phyloP scores from a whole-genome alignment of 2,888 invertebrate species.

The Drosophila paracracens region DNA sequence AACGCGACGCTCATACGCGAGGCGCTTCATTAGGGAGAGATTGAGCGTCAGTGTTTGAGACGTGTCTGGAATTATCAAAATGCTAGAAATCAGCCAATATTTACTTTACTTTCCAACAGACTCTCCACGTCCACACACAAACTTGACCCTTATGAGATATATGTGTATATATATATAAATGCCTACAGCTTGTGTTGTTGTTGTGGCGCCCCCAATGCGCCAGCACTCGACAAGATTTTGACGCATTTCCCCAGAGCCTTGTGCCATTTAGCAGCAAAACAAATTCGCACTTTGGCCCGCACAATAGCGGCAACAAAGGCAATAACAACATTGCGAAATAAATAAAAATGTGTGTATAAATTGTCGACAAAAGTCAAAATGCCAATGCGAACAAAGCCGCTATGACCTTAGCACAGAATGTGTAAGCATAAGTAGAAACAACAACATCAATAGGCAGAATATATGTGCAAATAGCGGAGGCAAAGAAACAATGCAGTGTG shows the following conservation, averaged over 20 bases:
- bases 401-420: constrained; percentile 65
- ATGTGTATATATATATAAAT: constrained; percentile 16
- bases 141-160: constrained; percentile 55
- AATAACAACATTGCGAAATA: constrained; percentile 59
- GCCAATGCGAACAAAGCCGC: constrained; percentile 65
- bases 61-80: constrained; percentile 63
- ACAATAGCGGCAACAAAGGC: constrained; percentile 27
- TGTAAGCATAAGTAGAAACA: constrained; percentile 29
- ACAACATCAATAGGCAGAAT: constrained; percentile 12
- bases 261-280: constrained; percentile 79
- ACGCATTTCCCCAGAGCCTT: constrained; percentile 79
- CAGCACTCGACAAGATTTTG: constrained; percentile 71
- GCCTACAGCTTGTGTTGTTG: constrained; percentile 5
- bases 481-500: constrained; percentile 64
- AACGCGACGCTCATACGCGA: constrained; percentile 30
- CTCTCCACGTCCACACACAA: constrained; percentile 20
- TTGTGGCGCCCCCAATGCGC: constrained; percentile 56
- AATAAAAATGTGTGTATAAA: constrained; percentile 74
- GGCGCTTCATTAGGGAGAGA: constrained; percentile 63
- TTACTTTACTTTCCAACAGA: constrained; percentile 55
- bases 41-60: constrained; percentile 37
- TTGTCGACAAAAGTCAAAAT: constrained; percentile 77
- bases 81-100: constrained; percentile 62
- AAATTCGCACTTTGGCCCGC: constrained; percentile 74
- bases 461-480: neutral